Evolutionary conservation across 2,888 invertebrate genomes (phyloP).

Genomic region (Busseola fusca): DNA sequence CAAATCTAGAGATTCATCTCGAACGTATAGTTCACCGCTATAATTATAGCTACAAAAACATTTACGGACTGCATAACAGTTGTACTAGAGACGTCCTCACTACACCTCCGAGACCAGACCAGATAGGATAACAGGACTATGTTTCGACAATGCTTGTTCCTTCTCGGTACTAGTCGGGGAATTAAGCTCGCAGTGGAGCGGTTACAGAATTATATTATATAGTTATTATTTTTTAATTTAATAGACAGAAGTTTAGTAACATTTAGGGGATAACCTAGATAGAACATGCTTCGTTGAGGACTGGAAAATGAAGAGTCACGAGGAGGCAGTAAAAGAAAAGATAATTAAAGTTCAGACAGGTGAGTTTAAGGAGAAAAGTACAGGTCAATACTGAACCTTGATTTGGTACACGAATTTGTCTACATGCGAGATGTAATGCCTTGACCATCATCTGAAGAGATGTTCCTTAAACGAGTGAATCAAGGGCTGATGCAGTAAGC

Average conservation of each 20-base stretch:
- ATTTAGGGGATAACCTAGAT: neutral
- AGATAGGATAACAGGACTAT: neutral
- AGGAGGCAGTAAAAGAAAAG: neutral
- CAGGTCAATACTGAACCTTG: no score
- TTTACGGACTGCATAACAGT: constrained; percentile 36
- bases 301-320: neutral
- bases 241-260: neutral
- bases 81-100: constrained; percentile 11
- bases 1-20: constrained; percentile 50
- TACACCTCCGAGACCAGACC: constrained; percentile 21
- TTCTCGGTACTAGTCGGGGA: neutral
- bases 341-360: neutral
- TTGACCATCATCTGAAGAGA: neutral
- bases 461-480: neutral
- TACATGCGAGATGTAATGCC: neutral
- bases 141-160: neutral
- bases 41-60: constrained; percentile 46
- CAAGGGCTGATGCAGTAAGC: neutral
- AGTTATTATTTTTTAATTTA: neutral
- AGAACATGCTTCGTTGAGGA: neutral
- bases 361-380: neutral
- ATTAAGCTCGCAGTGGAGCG: neutral
- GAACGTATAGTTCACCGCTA: constrained; percentile 7
- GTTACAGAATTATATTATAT: neutral
- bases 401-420: neutral